Evolutionary conservation across 2,888 invertebrate species (phyloP), one percentile per base, ranked within the genome.

Genomic region (Galerucella nymphaeae): DNA sequence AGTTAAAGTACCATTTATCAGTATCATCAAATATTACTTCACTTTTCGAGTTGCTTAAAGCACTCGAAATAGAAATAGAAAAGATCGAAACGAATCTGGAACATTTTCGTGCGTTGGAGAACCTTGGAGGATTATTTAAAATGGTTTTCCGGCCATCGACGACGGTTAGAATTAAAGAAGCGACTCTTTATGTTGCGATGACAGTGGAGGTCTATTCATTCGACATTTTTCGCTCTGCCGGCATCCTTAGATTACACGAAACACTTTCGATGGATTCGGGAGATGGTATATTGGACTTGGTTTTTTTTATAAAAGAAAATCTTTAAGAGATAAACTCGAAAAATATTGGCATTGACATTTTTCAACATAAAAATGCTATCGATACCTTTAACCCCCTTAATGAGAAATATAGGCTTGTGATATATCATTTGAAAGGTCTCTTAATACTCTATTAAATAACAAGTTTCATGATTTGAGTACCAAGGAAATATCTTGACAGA

Each of bases 231-330:
- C n/a, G n/a, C n/a, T 41, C 20, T 18, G 53, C 16, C 53, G 42
- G 61, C 61, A 10, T 62, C 16, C 18, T 38, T 10, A 57, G 38
- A 62, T 62, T 62, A 62, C 42, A 20, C 20, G 61, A 41, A 62
- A 62, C 42, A 62, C 61, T 62, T 62, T 62, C 61, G 61, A 62
- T 62, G 42, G 42, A 38, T 42, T 16, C 41, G 18, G 61, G 41
- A 16, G 16, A 41, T n/a, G 2, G 61, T 62, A 9, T 42, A 62
- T 41, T 62, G 11, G 61, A 41, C 41, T 11, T 16, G 48, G 18
- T n/a, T 53, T 50, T 50, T n/a, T 50, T 50, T 50, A n/a, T 16
- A 10, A 10, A 16, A 18, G 16, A 53, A 16, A 53, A n/a, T 1
- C 9, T n/a, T n/a, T n/a, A n/a, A n/a, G n/a, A n/a, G n/a, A n/a